Conservation (phyloP, 2,888 invertebrate species). For the Euzophera pinguis region DNA sequence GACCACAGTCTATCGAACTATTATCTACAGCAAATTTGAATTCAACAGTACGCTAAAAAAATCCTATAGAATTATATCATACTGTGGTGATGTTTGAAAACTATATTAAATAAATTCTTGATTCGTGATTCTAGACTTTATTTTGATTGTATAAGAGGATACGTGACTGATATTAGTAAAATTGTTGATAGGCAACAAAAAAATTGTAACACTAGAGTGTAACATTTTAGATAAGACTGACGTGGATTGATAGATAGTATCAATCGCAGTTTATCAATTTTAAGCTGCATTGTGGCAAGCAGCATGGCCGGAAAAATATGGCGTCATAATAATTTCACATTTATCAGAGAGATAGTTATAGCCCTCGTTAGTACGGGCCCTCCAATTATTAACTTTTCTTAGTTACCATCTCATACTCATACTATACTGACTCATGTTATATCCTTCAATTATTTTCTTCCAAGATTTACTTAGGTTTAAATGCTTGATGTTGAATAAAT, state of each 20-base stretch:
- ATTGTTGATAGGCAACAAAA: constrained; percentile 2
- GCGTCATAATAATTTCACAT: not conserved
- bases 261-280: constrained; percentile 11
- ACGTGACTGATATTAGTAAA: not conserved
- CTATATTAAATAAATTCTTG: not conserved
- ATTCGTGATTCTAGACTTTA: not conserved
- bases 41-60: not conserved
- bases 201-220: constrained; percentile 8
- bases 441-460: no score
- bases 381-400: no score
- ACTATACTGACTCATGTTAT: no score
- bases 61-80: not conserved
- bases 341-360: not conserved
- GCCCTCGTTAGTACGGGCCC: no score
- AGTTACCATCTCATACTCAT: no score
- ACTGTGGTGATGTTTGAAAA: not conserved
- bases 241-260: constrained; percentile 8
- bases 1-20: not conserved
- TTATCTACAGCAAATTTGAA: not conserved
- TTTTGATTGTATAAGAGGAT: not conserved
- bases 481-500: no score
- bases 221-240: constrained; percentile 10
- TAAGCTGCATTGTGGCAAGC: not conserved
- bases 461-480: no score
- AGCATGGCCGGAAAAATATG: not conserved